A percentile compares a stretch with the other conserved stretches of the same genome.
phyloP scores from a whole-genome alignment of 2,888 invertebrate species.

The Atherix ibis region DNA sequence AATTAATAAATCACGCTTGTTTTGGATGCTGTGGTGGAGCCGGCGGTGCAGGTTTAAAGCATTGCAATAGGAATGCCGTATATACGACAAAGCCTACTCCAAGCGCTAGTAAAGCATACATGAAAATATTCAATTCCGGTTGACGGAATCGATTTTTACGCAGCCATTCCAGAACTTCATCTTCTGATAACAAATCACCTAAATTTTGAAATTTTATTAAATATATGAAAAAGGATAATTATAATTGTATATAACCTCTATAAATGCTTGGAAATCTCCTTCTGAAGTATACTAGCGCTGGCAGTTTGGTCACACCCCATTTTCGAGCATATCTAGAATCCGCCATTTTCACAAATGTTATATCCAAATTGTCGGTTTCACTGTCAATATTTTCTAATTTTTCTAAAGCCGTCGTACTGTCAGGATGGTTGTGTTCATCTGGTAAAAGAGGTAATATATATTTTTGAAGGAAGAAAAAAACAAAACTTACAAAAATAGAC shows the following conservation, averaged over 20 bases:
- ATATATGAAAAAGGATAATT: background rate
- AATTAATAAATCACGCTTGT: slow-evolving; percentile 29
- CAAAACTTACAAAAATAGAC: slow-evolving; percentile 79
- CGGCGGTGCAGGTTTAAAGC: slow-evolving; percentile 60
- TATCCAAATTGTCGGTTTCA: slow-evolving; percentile 85
- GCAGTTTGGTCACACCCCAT: slow-evolving; percentile 84
- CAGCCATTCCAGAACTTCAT: slow-evolving; percentile 81
- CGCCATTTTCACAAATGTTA: slow-evolving; percentile 88
- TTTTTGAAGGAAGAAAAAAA: slow-evolving; percentile 1
- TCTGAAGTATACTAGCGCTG: slow-evolving; percentile 82
- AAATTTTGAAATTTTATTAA: slow-evolving; percentile 8
- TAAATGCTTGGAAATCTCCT: slow-evolving; percentile 86
- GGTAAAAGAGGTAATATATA: slow-evolving; percentile 15
- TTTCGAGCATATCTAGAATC: slow-evolving; percentile 82
- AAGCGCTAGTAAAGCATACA: slow-evolving; percentile 80
- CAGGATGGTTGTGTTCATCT: slow-evolving; percentile 69
- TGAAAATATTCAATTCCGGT: slow-evolving; percentile 83
- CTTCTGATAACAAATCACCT: slow-evolving; percentile 72
- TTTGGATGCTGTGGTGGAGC: slow-evolving; percentile 36
- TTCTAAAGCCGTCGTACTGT: slow-evolving; percentile 67
- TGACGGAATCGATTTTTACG: slow-evolving; percentile 85
- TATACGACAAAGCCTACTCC: slow-evolving; percentile 75
- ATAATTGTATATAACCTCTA: slow-evolving; percentile 42
- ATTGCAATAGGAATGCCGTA: slow-evolving; percentile 79
- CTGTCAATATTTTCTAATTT: slow-evolving; percentile 88